Evolutionary conservation across 2,888 invertebrate species (phyloP), one percentile per base, ranked within the genome.

Genomic region (Pseudococcus viburni): DNA sequence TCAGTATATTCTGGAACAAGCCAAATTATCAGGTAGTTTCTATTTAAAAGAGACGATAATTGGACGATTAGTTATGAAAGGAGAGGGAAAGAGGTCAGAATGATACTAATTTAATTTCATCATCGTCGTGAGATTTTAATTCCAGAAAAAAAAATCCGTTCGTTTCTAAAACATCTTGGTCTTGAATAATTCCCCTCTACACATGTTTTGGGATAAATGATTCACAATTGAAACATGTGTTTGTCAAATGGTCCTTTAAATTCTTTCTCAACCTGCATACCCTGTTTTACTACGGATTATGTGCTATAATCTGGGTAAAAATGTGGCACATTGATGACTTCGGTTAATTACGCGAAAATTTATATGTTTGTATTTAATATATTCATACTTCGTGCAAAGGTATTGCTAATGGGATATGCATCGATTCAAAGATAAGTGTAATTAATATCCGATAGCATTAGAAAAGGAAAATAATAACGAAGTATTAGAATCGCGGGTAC

Each of bases 1-100:
- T 92, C 96, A 97, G 92, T 97, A 97, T 91, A 95, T 97, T 90
- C 93, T 97, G 91, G 96, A 97, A 91, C 97, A 97, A 92, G 96
- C 96, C 0, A 95, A 96, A 91, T 92, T 95, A 83, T 94, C 95
- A 89, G 94, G 95, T 94, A 90, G 7, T 46, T 90, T 89, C 89
- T 9, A 73, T 59, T 59, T 33, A 33, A 33, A 33, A 33, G 6
- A 59, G n/a, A 88, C 86, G 90, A 89, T 80, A 17, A 39, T 39
- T 51, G 17, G 17, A 11, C 15, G 3, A 33, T 51, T 51, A 17
- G 5, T 51, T 51, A 51, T 8, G 12, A 15, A 51, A 17, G 51
- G 51, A 17, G 77, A 22, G 46, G 46, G 7, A 46, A 12, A 55
- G 55, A 5, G 11, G 5, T 55, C 55, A 55, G 26, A 1, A 33